phyloP scores from a whole-genome alignment of 1,140 invertebrate genomes.

The Bombus vancouverensis region DNA sequence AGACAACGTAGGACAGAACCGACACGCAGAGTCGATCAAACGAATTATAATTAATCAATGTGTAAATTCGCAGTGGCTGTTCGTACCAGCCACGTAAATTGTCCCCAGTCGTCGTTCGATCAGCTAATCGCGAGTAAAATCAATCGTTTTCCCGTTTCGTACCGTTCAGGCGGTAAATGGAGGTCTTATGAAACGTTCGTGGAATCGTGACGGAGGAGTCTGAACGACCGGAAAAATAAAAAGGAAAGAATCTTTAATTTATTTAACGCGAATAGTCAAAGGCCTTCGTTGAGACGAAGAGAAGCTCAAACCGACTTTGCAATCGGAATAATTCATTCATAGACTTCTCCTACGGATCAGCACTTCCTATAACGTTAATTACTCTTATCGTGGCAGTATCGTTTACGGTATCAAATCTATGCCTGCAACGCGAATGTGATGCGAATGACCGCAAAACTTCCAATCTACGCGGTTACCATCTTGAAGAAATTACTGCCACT shows the following conservation, averaged over 20 bases:
- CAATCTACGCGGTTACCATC: neutral
- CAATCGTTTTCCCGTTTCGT: conserved; percentile 1
- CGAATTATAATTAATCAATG: neutral
- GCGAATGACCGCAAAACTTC: neutral
- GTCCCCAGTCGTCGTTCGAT: neutral
- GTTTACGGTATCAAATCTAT: conserved; percentile 49
- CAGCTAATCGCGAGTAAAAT: conserved; percentile 1
- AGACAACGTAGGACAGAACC: neutral
- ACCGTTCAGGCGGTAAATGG: neutral
- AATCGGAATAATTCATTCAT: conserved; percentile 55
- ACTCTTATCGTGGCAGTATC: conserved; percentile 57
- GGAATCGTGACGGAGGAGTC: neutral
- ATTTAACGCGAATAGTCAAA: conserved; percentile 9
- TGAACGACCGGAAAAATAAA: neutral
- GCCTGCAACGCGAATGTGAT: neutral
- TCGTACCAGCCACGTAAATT: neutral
- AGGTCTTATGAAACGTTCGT: conserved; percentile 20
- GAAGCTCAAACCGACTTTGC: neutral
- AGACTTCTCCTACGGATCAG: conserved; percentile 40
- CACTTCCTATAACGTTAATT: conserved; percentile 68
- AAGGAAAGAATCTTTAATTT: conserved; percentile 2
- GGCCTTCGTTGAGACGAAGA: neutral
- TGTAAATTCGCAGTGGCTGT: neutral
- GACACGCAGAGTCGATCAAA: neutral
- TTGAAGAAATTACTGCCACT: neutral